Conservation (phyloP, 2,888 invertebrate genomes). For the Corythucha ciliata region DNA sequence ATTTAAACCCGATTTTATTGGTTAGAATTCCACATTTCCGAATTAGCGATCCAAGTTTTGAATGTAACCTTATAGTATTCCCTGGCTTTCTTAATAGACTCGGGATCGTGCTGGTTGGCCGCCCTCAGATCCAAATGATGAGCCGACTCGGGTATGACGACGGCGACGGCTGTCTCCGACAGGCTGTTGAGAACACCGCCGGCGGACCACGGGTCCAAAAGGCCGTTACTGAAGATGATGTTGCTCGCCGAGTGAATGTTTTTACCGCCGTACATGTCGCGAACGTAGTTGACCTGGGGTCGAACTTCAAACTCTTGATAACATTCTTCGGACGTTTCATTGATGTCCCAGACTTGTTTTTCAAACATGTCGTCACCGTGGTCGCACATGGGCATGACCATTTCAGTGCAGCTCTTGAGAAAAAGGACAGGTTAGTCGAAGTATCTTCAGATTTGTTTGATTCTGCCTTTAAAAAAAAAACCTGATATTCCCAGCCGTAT, state of each 20-base stretch:
- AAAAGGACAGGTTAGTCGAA: conserved; percentile 2
- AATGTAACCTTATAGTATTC: conserved; percentile 44
- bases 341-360: conserved; percentile 61
- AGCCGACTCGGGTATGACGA: conserved; percentile 71
- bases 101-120: conserved; percentile 53
- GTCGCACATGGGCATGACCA: conserved; percentile 91
- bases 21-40: no score
- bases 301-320: conserved; percentile 56
- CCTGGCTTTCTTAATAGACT: conserved; percentile 54
- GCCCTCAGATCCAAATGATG: conserved; percentile 77
- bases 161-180: conserved; percentile 54
- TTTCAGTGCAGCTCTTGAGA: conserved; percentile 66
- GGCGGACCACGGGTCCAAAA: conserved; percentile 79
- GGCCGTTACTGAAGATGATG: conserved; percentile 67
- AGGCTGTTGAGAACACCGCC: conserved; percentile 65
- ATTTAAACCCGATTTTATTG: no score
- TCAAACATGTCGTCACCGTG: conserved; percentile 73
- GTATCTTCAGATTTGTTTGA: not conserved
- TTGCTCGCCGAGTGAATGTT: conserved; percentile 53
- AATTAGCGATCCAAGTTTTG: conserved; percentile 18
- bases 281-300: conserved; percentile 57
- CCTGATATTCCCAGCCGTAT: conserved; percentile 74
- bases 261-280: conserved; percentile 71
- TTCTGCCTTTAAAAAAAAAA: conserved; percentile 38
- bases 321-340: conserved; percentile 57